phyloP scores from a whole-genome alignment of 2,113 vertebrate species.

The Psilopogon haemacephalus region DNA sequence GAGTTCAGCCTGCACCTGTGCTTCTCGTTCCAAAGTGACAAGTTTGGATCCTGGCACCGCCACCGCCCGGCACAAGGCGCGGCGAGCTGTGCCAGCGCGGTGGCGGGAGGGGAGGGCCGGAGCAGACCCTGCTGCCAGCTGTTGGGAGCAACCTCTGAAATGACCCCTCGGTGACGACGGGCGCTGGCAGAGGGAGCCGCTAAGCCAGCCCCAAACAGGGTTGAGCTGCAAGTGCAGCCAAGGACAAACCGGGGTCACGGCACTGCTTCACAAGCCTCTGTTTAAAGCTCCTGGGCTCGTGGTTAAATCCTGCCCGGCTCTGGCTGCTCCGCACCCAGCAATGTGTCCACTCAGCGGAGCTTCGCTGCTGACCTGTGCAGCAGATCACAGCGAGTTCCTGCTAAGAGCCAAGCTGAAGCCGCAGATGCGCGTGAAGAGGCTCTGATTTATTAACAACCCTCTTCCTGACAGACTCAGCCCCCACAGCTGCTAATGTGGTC shows the following conservation, averaged over 20 bases:
- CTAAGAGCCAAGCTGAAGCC: not conserved
- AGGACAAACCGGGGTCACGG: not conserved
- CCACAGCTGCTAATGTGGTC: not conserved
- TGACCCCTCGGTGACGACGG: not conserved
- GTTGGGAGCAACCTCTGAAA: not conserved
- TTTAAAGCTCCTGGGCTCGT: not conserved
- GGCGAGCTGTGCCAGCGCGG: not conserved
- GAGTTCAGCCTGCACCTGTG: conserved; percentile 27
- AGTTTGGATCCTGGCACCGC: not conserved
- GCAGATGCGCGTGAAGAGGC: not conserved
- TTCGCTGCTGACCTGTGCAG: not conserved
- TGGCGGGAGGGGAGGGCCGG: not conserved
- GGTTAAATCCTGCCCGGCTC: not conserved
- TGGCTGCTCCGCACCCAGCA: not conserved
- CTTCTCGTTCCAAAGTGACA: not conserved
- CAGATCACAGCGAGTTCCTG: not conserved
- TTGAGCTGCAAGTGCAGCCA: not conserved
- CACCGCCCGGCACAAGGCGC: not conserved
- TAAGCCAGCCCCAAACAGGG: not conserved
- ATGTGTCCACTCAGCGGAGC: not conserved
- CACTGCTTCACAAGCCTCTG: fast-evolving
- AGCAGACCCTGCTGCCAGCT: conserved; percentile 15
- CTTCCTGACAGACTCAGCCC: not conserved
- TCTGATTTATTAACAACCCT: not conserved
- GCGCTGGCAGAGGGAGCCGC: not conserved